Evolutionary conservation across 2,888 invertebrate species (phyloP).

Genomic region (Anorthoa munda): DNA sequence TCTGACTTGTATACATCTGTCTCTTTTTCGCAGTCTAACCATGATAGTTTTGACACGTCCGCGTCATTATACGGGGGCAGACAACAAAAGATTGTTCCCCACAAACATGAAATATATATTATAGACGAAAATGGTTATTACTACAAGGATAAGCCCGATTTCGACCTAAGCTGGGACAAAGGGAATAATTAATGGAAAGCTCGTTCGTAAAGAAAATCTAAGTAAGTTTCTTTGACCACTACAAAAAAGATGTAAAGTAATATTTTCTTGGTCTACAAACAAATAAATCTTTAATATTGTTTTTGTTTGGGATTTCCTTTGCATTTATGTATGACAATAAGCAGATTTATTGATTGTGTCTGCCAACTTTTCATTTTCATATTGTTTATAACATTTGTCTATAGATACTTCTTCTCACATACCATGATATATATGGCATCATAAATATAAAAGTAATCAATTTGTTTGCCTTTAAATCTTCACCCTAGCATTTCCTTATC

Average conservation of each 20-base stretch:
- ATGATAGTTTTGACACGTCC: no score
- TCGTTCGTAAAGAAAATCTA: conserved; percentile 29
- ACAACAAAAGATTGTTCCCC: neutral
- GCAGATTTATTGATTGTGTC: neutral
- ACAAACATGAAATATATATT: neutral
- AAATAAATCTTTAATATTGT: neutral
- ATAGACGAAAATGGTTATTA: neutral
- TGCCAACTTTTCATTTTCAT: neutral
- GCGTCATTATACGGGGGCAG: no score
- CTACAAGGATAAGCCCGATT: conserved; percentile 31
- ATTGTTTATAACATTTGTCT: neutral
- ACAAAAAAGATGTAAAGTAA: conserved; percentile 21
- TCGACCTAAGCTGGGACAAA: conserved; percentile 44
- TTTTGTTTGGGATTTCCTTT: conserved; percentile 2
- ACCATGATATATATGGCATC: neutral
- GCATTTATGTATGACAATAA: neutral
- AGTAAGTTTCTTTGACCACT: conserved; percentile 37
- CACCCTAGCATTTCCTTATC: no score
- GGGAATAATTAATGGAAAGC: conserved; percentile 49
- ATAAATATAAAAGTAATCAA: no score
- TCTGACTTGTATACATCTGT: no score
- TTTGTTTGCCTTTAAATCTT: no score
- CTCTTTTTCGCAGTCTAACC: no score
- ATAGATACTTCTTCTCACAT: neutral
- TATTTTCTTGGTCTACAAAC: conserved; percentile 1